These are phyloP conservation scores for Pachymerium ferrugineum DNA, from an alignment of 2,888 invertebrate genomes.

Conservation along the genomic window DNA sequence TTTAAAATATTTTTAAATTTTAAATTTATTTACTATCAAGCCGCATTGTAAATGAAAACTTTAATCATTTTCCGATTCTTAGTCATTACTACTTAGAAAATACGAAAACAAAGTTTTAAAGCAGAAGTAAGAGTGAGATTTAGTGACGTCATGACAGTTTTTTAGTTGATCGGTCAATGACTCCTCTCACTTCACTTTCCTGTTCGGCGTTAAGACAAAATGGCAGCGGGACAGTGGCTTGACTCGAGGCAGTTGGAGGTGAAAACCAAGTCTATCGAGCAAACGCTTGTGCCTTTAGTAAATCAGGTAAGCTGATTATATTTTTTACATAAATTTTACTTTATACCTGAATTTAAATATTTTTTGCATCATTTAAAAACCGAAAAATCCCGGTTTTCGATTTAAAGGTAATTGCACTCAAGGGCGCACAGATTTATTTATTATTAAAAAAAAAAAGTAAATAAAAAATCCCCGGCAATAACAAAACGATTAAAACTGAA, in stretches of 20 bases:
- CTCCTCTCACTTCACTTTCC: constrained; percentile 20
- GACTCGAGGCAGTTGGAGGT: constrained; percentile 60
- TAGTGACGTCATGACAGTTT: not conserved
- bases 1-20: not conserved
- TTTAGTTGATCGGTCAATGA: constrained; percentile 5
- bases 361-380: not conserved
- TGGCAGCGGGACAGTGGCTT: constrained; percentile 34
- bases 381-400: not conserved
- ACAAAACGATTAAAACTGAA: not conserved
- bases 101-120: not conserved
- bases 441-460: not conserved
- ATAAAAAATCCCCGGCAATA: not conserved
- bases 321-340: not conserved
- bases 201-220: constrained; percentile 19
- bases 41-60: too few relatives aligned
- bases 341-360: not conserved
- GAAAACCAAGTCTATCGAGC: constrained; percentile 89
- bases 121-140: not conserved
- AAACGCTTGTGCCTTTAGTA: constrained; percentile 85
- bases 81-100: too few relatives aligned
- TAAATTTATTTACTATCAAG: not conserved
- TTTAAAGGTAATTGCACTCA: not conserved
- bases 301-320: constrained; percentile 70
- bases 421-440: not conserved
- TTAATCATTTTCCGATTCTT: too few relatives aligned